These are phyloP conservation scores for Chionoecetes opilio DNA, from an alignment of 1,140 invertebrate genomes.

Conservation along the genomic window DNA sequence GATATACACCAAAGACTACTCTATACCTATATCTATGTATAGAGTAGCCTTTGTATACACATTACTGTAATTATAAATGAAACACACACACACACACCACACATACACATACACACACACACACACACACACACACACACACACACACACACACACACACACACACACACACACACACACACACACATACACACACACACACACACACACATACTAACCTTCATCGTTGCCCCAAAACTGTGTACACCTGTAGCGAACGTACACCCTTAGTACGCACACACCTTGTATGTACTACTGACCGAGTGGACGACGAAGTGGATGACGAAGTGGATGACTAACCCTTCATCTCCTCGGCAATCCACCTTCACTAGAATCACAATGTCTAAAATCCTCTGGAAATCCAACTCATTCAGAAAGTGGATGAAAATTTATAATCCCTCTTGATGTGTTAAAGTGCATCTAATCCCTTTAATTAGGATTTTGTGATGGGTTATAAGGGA, in stretches of 20 bases:
- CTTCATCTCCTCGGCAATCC: neutral
- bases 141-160: conserved; percentile 46
- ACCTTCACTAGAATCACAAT: neutral
- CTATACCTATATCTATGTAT: no score
- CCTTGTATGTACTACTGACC: no score
- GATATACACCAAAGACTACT: no score
- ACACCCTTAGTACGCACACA: no score
- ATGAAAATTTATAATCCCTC: no score
- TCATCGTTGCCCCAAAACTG: neutral
- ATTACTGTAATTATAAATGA: neutral
- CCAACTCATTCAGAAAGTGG: neutral
- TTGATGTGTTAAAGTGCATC: no score
- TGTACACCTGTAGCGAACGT: no score
- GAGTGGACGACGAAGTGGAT: neutral
- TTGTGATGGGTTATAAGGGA: no score
- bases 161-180: conserved; percentile 54
- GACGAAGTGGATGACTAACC: neutral
- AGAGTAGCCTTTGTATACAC: no score
- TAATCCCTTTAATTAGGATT: no score
- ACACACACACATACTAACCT: conserved; percentile 28
- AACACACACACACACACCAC: conserved; percentile 22
- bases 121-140: neutral
- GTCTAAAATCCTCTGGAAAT: neutral
- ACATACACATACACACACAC: conserved; percentile 30
- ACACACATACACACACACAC: conserved; percentile 46